Conservation (phyloP, 2,113 vertebrate species). For the Cardinalis cardinalis region DNA sequence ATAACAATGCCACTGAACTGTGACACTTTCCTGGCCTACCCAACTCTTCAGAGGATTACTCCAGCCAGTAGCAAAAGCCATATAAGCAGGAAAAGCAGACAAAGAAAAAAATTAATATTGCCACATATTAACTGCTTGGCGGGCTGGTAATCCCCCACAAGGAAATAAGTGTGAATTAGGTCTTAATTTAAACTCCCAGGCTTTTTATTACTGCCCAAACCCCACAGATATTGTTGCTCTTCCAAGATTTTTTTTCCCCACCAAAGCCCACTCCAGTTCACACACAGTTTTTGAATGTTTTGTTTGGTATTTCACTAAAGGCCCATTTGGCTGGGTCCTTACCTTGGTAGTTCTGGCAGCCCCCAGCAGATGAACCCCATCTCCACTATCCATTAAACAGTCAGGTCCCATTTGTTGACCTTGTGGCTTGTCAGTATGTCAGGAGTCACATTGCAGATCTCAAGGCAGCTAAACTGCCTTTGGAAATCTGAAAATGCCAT, state of each 20-base stretch:
- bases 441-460: conserved; percentile 86
- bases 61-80: neutral
- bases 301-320: neutral
- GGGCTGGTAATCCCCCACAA: neutral
- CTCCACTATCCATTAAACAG: conserved; percentile 80
- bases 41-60: neutral
- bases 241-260: neutral
- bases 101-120: neutral
- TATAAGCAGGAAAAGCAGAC: neutral
- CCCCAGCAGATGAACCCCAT: conserved; percentile 77
- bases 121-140: neutral
- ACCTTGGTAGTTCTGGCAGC: conserved; percentile 79
- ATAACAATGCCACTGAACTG: neutral
- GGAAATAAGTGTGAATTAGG: neutral
- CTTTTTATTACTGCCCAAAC: neutral
- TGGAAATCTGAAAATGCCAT: conserved; percentile 86
- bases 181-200: neutral
- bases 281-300: neutral
- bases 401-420: conserved; percentile 72
- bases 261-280: neutral
- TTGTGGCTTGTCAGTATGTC: conserved; percentile 72
- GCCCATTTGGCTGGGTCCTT: neutral
- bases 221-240: neutral
- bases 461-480: conserved; percentile 79
- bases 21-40: neutral